Conservation (phyloP, 2,113 vertebrate genomes). For the Alaudala cheleensis region DNA sequence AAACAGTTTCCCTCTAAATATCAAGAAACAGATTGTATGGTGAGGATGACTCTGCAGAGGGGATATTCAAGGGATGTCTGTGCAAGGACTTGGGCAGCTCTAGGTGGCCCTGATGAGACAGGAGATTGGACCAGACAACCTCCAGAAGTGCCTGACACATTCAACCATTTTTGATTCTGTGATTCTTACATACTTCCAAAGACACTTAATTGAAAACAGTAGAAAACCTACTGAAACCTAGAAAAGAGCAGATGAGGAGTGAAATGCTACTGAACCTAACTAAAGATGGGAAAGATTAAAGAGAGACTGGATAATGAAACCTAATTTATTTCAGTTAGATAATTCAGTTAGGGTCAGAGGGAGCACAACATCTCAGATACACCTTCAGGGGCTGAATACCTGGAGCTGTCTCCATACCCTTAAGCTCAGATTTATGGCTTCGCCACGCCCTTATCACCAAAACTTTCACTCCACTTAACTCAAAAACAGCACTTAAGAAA, state of each 20-base stretch:
- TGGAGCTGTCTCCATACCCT: background rate
- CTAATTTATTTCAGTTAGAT: background rate
- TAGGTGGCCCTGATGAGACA: background rate
- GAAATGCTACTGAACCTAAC: background rate
- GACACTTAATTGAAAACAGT: background rate
- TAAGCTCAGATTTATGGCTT: background rate
- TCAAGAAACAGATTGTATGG: background rate
- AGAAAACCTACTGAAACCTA: background rate
- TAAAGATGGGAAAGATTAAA: background rate
- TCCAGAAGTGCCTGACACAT: background rate
- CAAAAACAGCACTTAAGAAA: background rate
- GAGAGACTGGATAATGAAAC: background rate
- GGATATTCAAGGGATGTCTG: background rate
- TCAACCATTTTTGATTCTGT: background rate
- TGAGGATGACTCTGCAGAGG: background rate
- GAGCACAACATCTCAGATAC: background rate
- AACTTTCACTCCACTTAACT: background rate
- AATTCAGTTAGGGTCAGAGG: background rate
- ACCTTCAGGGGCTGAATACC: background rate
- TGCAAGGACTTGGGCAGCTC: background rate
- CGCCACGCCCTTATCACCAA: accelerated
- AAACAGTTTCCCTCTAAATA: background rate
- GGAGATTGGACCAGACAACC: background rate
- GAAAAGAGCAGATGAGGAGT: background rate
- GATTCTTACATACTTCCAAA: background rate